Conservation (phyloP, 2,797 vertebrate genomes). For the Chrysocyon brachyurus region DNA sequence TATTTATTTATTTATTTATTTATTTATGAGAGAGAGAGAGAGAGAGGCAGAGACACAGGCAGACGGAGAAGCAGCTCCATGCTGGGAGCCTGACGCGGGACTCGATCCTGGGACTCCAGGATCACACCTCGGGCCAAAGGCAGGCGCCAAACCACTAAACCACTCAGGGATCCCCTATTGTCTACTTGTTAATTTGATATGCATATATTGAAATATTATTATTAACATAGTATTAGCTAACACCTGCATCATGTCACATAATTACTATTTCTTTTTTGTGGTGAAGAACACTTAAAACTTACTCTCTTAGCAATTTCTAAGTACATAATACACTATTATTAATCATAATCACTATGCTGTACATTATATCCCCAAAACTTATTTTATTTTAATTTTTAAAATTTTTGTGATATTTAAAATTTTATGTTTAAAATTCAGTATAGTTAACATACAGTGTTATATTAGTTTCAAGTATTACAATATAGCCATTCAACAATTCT, state of each 20-base stretch:
- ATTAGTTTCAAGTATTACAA: not conserved
- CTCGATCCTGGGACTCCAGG: too few species aligned
- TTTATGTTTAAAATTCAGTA: not conserved
- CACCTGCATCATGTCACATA: not conserved
- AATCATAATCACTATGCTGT: not conserved
- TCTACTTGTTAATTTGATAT: not conserved
- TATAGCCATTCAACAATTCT: not conserved
- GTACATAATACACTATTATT: too few species aligned
- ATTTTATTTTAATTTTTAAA: not conserved
- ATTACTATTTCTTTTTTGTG: not conserved
- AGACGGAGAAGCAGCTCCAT: too few species aligned
- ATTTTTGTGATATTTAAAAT: not conserved
- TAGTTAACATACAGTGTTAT: not conserved
- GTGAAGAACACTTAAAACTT: not conserved
- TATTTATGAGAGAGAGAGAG: too few species aligned
- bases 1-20: too few species aligned
- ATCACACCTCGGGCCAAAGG: too few species aligned
- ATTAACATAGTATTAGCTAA: not conserved
- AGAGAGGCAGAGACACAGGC: too few species aligned
- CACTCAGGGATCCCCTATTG: not conserved
- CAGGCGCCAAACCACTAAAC: too few species aligned
- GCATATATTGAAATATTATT: not conserved
- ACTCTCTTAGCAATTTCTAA: not conserved
- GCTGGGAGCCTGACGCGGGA: too few species aligned
- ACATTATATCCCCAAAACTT: not conserved